A percentile compares a stretch with the other conserved stretches of the same genome.
These are phyloP conservation scores for Neoitamus cyanurus DNA, from an alignment of 2,888 invertebrate species.

Conservation along the genomic window DNA sequence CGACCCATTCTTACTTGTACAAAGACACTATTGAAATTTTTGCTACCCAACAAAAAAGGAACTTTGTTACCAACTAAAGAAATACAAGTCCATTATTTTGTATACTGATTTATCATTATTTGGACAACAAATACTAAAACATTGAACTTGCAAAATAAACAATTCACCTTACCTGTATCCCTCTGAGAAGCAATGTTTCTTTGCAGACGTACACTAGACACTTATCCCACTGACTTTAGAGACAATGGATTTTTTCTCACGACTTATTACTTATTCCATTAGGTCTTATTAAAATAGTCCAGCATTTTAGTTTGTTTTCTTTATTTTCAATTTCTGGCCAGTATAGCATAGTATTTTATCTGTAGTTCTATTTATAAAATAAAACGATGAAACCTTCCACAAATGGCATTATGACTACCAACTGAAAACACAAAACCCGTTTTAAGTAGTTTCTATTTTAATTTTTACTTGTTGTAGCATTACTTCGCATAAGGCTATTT, in stretches of 20 bases:
- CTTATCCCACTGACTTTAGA: constrained; percentile 22
- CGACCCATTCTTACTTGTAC: no score
- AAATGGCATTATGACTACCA: constrained; percentile 4
- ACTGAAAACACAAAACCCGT: constrained; percentile 12
- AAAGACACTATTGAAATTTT: no score
- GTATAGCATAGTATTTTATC: neutral
- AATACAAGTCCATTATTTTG: no score
- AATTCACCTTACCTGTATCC: neutral
- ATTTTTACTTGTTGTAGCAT: neutral
- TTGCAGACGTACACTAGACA: neutral
- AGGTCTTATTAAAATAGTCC: neutral
- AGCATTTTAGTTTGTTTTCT: neutral
- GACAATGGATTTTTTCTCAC: neutral
- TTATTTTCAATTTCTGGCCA: constrained; percentile 7
- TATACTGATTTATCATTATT: no score
- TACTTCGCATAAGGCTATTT: neutral
- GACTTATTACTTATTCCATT: neutral
- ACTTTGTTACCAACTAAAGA: no score
- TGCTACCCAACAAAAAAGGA: no score
- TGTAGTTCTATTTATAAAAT: neutral
- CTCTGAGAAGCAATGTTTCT: neutral
- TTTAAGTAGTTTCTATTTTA: neutral
- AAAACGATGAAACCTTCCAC: neutral
- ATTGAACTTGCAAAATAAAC: neutral
- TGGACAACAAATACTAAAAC: no score